These are phyloP conservation scores for Orientallactaga sibirica DNA, from an alignment of 2,797 vertebrate species.

Conservation along the genomic window DNA sequence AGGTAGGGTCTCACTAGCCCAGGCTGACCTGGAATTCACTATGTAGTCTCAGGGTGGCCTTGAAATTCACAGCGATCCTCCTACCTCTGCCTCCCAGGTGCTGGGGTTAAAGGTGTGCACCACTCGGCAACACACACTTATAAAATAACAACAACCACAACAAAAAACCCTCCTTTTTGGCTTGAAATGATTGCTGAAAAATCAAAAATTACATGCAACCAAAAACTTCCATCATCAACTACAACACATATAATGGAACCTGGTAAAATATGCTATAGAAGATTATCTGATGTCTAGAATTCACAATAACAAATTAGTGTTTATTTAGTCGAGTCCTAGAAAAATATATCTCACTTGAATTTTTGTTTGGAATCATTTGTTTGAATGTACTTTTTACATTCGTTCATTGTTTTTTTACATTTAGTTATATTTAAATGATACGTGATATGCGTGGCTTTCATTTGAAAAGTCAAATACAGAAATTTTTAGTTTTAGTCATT, in stretches of 20 bases:
- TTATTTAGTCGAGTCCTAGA: background rate
- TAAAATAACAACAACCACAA: background rate
- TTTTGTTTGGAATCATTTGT: slow-evolving; percentile 1
- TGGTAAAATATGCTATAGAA: background rate
- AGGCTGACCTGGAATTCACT: too few relatives aligned
- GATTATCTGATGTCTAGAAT: background rate
- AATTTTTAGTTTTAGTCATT: slow-evolving; percentile 16
- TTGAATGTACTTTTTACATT: background rate
- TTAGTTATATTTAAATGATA: slow-evolving; percentile 4
- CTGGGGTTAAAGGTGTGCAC: too few relatives aligned
- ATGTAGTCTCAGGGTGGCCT: too few relatives aligned
- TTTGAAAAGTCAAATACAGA: slow-evolving; percentile 9
- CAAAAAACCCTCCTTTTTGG: too few relatives aligned
- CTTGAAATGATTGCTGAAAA: background rate
- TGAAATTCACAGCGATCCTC: too few relatives aligned
- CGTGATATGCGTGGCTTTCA: background rate
- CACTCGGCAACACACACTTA: background rate
- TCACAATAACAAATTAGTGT: background rate
- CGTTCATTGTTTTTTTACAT: background rate
- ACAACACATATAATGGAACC: background rate
- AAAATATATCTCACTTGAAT: background rate
- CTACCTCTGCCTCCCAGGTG: too few relatives aligned
- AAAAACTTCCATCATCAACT: background rate
- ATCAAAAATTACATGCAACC: background rate
- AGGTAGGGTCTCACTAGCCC: too few relatives aligned